A percentile compares a stretch with the other conserved stretches of the same genome.
Conservation (phyloP, 1,140 invertebrate genomes). For the Cydia pomonella region DNA sequence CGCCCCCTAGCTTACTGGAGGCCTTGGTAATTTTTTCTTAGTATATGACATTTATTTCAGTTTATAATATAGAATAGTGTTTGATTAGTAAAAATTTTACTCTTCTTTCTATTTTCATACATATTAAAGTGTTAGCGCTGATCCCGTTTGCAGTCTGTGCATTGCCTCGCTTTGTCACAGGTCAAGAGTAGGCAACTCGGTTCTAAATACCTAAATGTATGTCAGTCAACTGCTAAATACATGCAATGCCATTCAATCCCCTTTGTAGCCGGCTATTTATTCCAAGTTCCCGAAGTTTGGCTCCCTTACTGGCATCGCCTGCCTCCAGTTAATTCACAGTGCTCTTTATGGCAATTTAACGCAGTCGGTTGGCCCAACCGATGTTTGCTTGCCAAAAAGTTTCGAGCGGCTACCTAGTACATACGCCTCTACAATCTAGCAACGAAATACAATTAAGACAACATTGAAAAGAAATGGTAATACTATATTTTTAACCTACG, state of each 20-base stretch:
- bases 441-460: not conserved
- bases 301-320: conserved; percentile 43
- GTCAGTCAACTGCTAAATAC: conserved; percentile 7
- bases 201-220: not conserved
- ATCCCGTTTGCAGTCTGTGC: too few relatives aligned
- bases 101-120: too few relatives aligned
- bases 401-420: conserved; percentile 29
- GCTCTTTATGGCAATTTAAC: conserved; percentile 62
- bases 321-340: conserved; percentile 60
- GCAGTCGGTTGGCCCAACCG: conserved; percentile 46
- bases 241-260: conserved; percentile 16
- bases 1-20: too few relatives aligned
- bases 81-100: too few relatives aligned
- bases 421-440: not conserved
- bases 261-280: conserved; percentile 41
- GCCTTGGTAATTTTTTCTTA: too few relatives aligned
- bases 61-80: too few relatives aligned
- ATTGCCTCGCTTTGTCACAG: too few relatives aligned
- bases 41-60: too few relatives aligned
- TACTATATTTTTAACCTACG: too few relatives aligned
- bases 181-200: too few relatives aligned
- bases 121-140: too few relatives aligned
- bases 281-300: conserved; percentile 46
- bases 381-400: conserved; percentile 59
- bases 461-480: not conserved